These are phyloP conservation scores for Tenodera sinensis DNA, from an alignment of 2,888 invertebrate species.

Conservation along the genomic window DNA sequence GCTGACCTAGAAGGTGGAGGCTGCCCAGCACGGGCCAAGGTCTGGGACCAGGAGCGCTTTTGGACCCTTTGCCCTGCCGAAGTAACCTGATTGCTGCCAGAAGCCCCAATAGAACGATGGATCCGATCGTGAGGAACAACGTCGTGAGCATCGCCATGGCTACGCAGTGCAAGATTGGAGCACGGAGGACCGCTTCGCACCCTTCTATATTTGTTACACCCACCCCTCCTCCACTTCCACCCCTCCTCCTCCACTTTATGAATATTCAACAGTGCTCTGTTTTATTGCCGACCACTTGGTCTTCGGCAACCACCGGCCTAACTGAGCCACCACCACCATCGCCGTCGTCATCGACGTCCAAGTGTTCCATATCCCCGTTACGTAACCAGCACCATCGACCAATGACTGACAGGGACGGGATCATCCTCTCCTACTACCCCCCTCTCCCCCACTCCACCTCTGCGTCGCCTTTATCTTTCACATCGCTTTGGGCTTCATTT, in stretches of 20 bases:
- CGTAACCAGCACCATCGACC: background rate
- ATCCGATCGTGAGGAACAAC: background rate
- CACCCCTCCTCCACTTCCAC: conserved; percentile 5
- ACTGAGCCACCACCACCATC: background rate
- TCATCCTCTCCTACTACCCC: background rate
- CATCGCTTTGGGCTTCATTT: background rate
- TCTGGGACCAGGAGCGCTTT: conserved; percentile 60
- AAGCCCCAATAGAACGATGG: background rate
- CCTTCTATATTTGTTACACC: conserved; percentile 29
- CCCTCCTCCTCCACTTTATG: conserved; percentile 17
- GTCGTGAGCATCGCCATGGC: background rate
- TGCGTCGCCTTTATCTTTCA: background rate
- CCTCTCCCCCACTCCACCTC: background rate
- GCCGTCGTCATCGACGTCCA: background rate
- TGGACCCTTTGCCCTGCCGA: background rate
- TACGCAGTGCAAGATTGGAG: background rate
- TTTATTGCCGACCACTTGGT: background rate
- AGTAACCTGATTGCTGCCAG: background rate
- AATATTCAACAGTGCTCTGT: conserved; percentile 24
- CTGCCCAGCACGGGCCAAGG: conserved; percentile 69
- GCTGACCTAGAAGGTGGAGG: conserved; percentile 61
- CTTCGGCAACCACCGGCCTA: background rate
- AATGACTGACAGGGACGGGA: conserved; percentile 1
- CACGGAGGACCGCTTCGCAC: conserved; percentile 8
- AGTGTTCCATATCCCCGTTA: background rate